Base-by-base conservation (phyloP, 1,140 invertebrate genomes). In the Scaptodrosophila lebanonensis region DNA sequence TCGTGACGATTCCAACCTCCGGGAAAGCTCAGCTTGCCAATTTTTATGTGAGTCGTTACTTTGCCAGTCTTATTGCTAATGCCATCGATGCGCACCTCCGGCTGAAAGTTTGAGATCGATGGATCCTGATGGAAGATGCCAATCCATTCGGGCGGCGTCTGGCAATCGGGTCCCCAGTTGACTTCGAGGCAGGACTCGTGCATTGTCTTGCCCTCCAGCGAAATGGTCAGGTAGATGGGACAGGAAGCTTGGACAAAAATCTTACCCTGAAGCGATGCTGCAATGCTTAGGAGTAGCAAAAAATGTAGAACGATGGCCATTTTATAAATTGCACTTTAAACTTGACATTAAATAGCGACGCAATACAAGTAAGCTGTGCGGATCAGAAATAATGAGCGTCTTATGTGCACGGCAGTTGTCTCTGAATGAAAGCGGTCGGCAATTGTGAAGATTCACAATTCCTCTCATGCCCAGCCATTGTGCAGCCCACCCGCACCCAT, bases 81-180 rank as follows among this genome's bases (percentile, higher is more conserved):
- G 59, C 64, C 29, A 57, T 63, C 15, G 30, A 79, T 40, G 76
- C 63, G 43, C 22, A 76, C 30, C 63, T 63, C 72, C 45, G 82
- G 32, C 68, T 86, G 45, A 40, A 86, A 17, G 66, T 60, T 50
- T 3, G 66, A 66, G 2, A 73, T 60, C 0, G 83, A 64, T 0
- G 84, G 85, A 66, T 85, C 84, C 36, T 83, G 57, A 9, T 43
- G 50, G 44, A 69, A 87, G 27, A 87, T 64, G 16, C 79, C 84
- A 38, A 87, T 67, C 84, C 77, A 86, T 17, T 85, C 49, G 1
- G 86, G 85, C 18, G 66, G 57, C 1, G 52, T 64, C 13, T 66
- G 60, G 76, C 89, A 89, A 52, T 89, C 84, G 12, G 88, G 73
- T 18, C 86, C 87, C 89, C 89, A 90, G 69, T 90, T 90, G 6